These are phyloP conservation scores for Drosophila leonis DNA, from an alignment of 2,888 invertebrate species.

Conservation along the genomic window DNA sequence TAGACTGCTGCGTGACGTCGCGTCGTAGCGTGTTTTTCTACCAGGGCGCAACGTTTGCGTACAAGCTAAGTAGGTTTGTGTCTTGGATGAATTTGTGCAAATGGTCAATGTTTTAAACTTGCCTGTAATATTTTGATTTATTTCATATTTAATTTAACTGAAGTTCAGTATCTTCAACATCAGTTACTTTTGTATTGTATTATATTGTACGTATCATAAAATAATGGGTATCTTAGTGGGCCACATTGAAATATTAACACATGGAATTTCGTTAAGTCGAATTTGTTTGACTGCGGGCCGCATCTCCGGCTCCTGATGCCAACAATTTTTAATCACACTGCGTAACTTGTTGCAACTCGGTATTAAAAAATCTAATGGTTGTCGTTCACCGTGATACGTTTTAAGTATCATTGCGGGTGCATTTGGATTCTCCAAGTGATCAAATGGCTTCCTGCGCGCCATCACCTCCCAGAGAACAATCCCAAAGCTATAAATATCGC, in stretches of 20 bases:
- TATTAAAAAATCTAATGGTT: not conserved
- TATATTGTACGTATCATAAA: too few species aligned
- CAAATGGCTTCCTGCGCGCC: slow-evolving; percentile 11
- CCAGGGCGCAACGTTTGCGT: not conserved
- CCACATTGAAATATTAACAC: not conserved
- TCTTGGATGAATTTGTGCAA: not conserved
- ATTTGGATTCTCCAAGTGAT: not conserved
- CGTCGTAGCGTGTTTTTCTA: not conserved
- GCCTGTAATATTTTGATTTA: not conserved
- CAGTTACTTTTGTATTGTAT: too few species aligned
- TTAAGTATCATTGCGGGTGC: rapidly evolving
- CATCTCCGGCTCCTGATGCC: not conserved
- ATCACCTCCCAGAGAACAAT: slow-evolving; percentile 31
- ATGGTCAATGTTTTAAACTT: not conserved
- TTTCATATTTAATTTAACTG: too few species aligned
- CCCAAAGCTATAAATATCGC: slow-evolving; percentile 36
- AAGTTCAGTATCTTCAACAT: too few species aligned
- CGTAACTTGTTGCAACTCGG: not conserved
- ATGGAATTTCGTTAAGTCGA: not conserved
- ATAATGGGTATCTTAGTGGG: too few species aligned
- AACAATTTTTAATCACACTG: slow-evolving; percentile 17
- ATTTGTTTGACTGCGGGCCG: slow-evolving; percentile 1
- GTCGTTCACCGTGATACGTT: not conserved
- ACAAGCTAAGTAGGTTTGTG: not conserved
- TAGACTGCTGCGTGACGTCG: not conserved